Evolutionary conservation across 2,113 vertebrate species (phyloP).

Genomic region (Bubo blakistoni): DNA sequence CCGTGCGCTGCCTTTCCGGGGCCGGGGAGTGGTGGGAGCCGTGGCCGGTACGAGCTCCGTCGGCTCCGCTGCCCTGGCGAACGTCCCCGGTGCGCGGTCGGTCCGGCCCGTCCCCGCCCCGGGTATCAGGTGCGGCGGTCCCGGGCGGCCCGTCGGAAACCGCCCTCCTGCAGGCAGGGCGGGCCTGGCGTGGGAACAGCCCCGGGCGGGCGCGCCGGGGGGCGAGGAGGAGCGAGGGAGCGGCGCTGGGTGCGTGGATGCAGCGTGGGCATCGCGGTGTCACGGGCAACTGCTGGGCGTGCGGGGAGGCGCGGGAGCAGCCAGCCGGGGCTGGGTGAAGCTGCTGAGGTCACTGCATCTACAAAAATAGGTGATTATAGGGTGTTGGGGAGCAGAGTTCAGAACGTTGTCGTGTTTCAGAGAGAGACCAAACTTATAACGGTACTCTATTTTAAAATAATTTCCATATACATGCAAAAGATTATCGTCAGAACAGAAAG

Average conservation of each 20-base stretch:
- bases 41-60: not conserved
- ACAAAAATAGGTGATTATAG: rapidly evolving
- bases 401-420: not conserved
- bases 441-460: rapidly evolving
- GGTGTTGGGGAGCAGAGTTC: not conserved
- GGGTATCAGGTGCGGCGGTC: not conserved
- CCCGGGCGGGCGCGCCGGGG: not conserved
- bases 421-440: not conserved
- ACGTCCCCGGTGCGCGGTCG: not conserved
- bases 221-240: not conserved
- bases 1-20: not conserved
- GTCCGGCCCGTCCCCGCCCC: not conserved
- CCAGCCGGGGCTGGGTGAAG: not conserved
- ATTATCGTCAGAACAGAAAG: not conserved
- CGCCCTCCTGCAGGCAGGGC: not conserved
- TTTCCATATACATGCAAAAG: not conserved
- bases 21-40: not conserved
- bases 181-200: not conserved
- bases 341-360: not conserved
- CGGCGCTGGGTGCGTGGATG: not conserved
- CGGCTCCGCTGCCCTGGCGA: not conserved
- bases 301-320: not conserved
- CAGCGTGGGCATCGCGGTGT: not conserved
- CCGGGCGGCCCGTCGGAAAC: not conserved
- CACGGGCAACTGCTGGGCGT: not conserved